A percentile compares a stretch with the other conserved stretches of the same genome.
Evolutionary conservation across 2,888 invertebrate species (phyloP).

Genomic region (Trichogramma dendrolimi): DNA sequence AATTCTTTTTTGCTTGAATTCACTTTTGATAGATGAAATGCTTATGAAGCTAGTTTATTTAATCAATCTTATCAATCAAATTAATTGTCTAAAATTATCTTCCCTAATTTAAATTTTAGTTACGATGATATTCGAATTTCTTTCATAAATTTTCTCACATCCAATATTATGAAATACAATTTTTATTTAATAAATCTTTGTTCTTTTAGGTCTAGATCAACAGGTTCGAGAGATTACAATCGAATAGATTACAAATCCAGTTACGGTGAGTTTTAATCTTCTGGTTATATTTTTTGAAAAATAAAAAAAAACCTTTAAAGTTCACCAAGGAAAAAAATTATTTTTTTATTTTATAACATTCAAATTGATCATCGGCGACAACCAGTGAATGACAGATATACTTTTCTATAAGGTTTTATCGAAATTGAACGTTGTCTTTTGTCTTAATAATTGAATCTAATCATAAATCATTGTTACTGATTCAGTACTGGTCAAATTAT

Average conservation of each 20-base stretch:
- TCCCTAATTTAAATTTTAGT: slow-evolving; percentile 14
- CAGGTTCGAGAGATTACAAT: slow-evolving; percentile 44
- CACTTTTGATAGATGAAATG: no score
- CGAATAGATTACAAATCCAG: slow-evolving; percentile 43
- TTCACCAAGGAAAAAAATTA: slow-evolving; percentile 2
- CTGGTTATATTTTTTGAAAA: neutral
- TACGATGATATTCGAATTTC: neutral
- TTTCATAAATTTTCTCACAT: no score
- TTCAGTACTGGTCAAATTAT: no score
- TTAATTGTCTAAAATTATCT: neutral
- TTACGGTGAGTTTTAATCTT: slow-evolving; percentile 39
- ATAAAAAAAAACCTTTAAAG: neutral
- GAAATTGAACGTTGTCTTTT: no score
- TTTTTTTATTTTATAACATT: neutral
- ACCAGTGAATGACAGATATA: no score
- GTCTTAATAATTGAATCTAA: no score
- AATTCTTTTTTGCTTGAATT: no score
- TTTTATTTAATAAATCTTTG: neutral
- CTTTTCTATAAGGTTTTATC: no score
- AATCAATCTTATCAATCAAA: slow-evolving; percentile 1
- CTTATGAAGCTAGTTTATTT: neutral
- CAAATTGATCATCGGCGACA: no score
- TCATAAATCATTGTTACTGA: no score
- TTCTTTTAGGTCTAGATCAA: slow-evolving; percentile 44
- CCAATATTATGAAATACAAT: no score